Conservation (phyloP, 2,113 vertebrate genomes). For the Lycocorax pyrrhopterus region DNA sequence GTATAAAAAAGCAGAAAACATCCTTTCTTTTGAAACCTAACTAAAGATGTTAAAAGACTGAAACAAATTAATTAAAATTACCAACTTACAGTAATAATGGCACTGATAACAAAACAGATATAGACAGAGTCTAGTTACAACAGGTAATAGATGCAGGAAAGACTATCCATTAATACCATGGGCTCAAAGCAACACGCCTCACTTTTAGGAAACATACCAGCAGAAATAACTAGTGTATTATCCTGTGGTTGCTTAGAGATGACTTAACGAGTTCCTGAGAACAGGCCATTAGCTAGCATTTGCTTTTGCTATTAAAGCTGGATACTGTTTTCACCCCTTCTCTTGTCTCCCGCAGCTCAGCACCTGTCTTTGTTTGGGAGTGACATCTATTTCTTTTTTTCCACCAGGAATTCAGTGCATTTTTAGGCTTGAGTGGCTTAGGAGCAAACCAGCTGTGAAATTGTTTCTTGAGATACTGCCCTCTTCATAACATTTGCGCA, state of each 20-base stretch:
- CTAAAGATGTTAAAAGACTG: conserved; percentile 21
- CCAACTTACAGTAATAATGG: conserved; percentile 30
- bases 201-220: conserved; percentile 87
- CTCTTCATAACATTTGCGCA: conserved; percentile 84
- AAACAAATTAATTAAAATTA: conserved; percentile 23
- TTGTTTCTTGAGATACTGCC: conserved; percentile 97
- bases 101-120: conserved; percentile 28
- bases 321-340: conserved; percentile 86
- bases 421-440: conserved; percentile 99
- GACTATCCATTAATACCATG: conserved; percentile 66
- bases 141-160: conserved; percentile 72
- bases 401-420: conserved; percentile 98
- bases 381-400: conserved; percentile 99
- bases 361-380: conserved; percentile 98
- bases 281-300: conserved; percentile 92
- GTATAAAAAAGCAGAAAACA: not conserved
- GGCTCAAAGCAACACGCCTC: conserved; percentile 73
- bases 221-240: conserved; percentile 88
- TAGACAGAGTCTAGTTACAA: conserved; percentile 60
- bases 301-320: conserved; percentile 99
- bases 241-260: conserved; percentile 87
- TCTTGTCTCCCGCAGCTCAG: conserved; percentile 88
- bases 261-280: conserved; percentile 97
- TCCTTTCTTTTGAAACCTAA: conserved; percentile 28
- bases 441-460: conserved; percentile 99